Evolutionary conservation across 2,797 vertebrate genomes (phyloP).

Genomic region (Columba guinea): DNA sequence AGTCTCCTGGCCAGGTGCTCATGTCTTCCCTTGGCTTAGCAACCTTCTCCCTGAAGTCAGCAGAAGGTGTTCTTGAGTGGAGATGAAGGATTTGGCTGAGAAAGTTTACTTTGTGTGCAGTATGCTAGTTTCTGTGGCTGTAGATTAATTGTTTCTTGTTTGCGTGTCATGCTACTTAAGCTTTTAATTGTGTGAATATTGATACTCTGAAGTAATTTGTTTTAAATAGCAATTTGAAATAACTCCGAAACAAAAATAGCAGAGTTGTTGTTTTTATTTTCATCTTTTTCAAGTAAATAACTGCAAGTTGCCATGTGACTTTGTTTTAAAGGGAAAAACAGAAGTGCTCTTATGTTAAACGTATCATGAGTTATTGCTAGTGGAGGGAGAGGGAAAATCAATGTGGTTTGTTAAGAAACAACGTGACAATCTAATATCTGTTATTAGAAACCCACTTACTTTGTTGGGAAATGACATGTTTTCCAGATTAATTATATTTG

Average conservation of each 20-base stretch:
- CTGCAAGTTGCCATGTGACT: neutral
- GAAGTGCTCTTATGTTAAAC: neutral
- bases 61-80: neutral
- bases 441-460: neutral
- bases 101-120: neutral
- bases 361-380: neutral
- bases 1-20: neutral
- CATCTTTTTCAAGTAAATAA: neutral
- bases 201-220: neutral
- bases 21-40: neutral
- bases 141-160: neutral
- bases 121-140: neutral
- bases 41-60: neutral
- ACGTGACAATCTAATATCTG: neutral
- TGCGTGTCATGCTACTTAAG: neutral
- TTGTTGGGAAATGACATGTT: neutral
- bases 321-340: neutral
- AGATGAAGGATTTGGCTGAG: neutral
- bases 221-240: neutral
- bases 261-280: neutral
- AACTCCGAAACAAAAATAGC: neutral
- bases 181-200: neutral
- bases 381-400: neutral
- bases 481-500: neutral
- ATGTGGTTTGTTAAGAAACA: neutral